Base-by-base conservation (phyloP, 1,140 invertebrate genomes). In the Cepaea nemoralis region DNA sequence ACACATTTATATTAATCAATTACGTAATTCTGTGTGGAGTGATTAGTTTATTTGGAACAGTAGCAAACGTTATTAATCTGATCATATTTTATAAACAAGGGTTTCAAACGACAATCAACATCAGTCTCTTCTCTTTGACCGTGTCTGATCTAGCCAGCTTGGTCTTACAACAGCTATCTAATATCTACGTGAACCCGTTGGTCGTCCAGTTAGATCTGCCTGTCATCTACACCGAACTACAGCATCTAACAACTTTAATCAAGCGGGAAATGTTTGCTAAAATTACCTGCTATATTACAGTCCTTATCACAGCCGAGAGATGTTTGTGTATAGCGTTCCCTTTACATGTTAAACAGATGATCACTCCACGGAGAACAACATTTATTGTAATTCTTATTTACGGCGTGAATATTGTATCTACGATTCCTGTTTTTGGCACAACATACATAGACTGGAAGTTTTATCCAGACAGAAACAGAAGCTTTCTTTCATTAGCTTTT, bases 111-210 rank as follows among this genome's bases (percentile, higher is more conserved):
- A 35, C 69, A 5, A 42, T 71, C 37, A 71, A 71, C 37, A 71
- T 71, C 14, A 71, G 69, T 35, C n/a, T 71, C 14, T 71, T 35
- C 69, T 24, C 69, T 71, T 42, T 71, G 39, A 40, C 71, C 27
- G 40, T 74, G 3, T 31, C 39, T 40, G 71, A 74, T 31, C 37
- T 74, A 5, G 14, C 8, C 22, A 31, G 12, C 12, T 14, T 74
- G 37, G 27, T 74, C 2, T 12, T 40, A 19, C 37, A 42, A 40
- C 37, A 74, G 27, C 33, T 16, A 31, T 69, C 27, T n/a, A 63
- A 50, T 19, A 22, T 77, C 8, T 45, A 1, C 35, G 33, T 37
- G 2, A 42, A 40, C 39, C 71, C 37, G 8, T 42, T 42, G 27
- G 10, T 74, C n/a, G 6, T 45, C 12, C 8, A 40, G 8, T 45